Conservation (phyloP, 2,888 invertebrate species). For the Cantharis rufa region DNA sequence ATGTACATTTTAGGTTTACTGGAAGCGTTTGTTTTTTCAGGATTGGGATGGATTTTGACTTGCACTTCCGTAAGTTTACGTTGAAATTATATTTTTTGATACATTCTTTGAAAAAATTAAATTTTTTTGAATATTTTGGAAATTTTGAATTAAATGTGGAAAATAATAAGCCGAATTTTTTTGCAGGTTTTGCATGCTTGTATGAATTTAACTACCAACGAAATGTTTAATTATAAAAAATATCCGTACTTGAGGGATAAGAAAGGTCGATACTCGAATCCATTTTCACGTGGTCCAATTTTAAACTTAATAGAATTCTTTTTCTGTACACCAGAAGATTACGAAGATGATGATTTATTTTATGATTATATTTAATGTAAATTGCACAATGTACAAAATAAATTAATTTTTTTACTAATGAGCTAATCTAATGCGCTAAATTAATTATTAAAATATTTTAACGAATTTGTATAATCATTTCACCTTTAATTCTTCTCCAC, state of each 20-base stretch:
- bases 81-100: neutral
- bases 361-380: constrained; percentile 47
- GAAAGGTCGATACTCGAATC: constrained; percentile 86
- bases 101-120: too few relatives aligned
- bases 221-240: constrained; percentile 91
- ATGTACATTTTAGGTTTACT: constrained; percentile 83
- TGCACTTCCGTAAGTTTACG: constrained; percentile 77
- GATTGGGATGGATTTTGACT: constrained; percentile 84
- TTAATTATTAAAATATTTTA: neutral
- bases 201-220: constrained; percentile 93
- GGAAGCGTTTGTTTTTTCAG: constrained; percentile 83
- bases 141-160: too few relatives aligned
- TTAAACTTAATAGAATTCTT: constrained; percentile 90
- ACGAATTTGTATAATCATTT: neutral
- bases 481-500: neutral
- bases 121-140: too few relatives aligned
- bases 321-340: constrained; percentile 80
- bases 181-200: constrained; percentile 84
- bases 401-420: neutral
- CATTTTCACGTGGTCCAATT: constrained; percentile 86
- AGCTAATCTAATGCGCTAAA: neutral
- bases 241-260: constrained; percentile 89
- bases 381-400: neutral
- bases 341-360: constrained; percentile 65
- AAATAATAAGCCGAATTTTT: constrained; percentile 14